Evolutionary conservation across 2,888 invertebrate species (phyloP).

Genomic region (Lasioglossum morio): DNA sequence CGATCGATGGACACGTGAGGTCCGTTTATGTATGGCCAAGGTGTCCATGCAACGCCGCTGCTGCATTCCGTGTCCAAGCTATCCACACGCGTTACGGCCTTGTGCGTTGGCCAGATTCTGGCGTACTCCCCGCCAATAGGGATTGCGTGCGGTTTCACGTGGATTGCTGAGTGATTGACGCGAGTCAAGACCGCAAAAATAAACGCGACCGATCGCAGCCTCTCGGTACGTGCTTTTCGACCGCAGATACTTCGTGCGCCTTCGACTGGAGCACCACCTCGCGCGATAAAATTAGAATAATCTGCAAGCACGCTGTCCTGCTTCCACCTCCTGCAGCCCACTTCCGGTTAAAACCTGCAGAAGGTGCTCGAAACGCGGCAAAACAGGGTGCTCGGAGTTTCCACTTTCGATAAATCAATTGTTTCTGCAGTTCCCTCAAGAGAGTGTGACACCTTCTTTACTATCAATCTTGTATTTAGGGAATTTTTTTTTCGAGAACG

Average conservation of each 20-base stretch:
- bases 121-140: constrained; percentile 63
- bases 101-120: constrained; percentile 56
- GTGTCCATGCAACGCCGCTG: constrained; percentile 28
- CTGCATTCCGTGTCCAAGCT: constrained; percentile 29
- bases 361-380: background rate
- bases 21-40: constrained; percentile 39
- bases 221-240: constrained; percentile 64
- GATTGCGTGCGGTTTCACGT: constrained; percentile 75
- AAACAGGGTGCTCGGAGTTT: background rate
- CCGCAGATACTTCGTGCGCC: constrained; percentile 61
- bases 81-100: constrained; percentile 45
- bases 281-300: constrained; percentile 32
- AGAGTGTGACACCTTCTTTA: too few species aligned
- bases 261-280: constrained; percentile 25
- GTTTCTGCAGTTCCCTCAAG: background rate
- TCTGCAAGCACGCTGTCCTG: constrained; percentile 1
- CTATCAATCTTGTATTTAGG: too few species aligned
- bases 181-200: constrained; percentile 73
- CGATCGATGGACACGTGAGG: constrained; percentile 60
- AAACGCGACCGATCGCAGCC: constrained; percentile 71
- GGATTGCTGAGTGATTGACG: constrained; percentile 73
- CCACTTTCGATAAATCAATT: background rate
- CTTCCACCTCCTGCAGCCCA: background rate
- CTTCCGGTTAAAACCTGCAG: background rate
- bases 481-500: too few species aligned